Base-by-base conservation (phyloP, 2,113 vertebrate species). In the Zootoca vivipara region DNA sequence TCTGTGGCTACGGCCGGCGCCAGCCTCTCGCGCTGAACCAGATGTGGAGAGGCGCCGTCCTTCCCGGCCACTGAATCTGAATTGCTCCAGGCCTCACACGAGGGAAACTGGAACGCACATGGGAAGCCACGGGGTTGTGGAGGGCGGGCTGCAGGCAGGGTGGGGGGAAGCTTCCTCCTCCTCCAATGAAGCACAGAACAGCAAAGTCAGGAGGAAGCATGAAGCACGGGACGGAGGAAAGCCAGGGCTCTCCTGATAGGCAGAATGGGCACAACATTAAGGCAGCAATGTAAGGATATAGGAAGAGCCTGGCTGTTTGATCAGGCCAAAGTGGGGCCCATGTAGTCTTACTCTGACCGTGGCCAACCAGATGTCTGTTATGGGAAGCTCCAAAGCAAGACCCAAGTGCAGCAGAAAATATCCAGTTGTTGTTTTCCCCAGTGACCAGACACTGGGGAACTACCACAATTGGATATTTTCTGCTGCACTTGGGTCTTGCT, bases 31-130 rank as follows among this genome's bases (percentile, higher is more conserved):
- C 97, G 91, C 91, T 94, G 96, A 97, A 97, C 96, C 97, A 97
- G 97, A 98, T 98, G 97, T 97, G 97, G 90, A 87, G 95, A 96
- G 97, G 97, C 97, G 97, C 97, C 97, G 94, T 94, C 94, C 93
- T 92, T 95, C 91, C 95, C 96, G 95, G 96, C 96, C 94, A 94
- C 95, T 78, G 94, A 93, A 93, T 92, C 94, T 33, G 93, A 90
- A 91, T 85, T 93, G 93, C 92, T 91, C 94, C 91, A 83, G 96
- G 93, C 94, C 94, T 96, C 96, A 96, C 97, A 97, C 97, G 97
- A 97, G 94, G 94, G 94, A 93, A 69, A 67, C 97, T 97, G 96
- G 94, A 94, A 94, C 89, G 95, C 97, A 97, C 96, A 96, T 97
- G 97, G 96, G 93, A 65, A 46, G 58, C 9, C 69, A 40, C 46